Evolutionary conservation across 2,888 invertebrate genomes (phyloP), one percentile per base, ranked within the genome.

Genomic region (Cantharis flavilabris): DNA sequence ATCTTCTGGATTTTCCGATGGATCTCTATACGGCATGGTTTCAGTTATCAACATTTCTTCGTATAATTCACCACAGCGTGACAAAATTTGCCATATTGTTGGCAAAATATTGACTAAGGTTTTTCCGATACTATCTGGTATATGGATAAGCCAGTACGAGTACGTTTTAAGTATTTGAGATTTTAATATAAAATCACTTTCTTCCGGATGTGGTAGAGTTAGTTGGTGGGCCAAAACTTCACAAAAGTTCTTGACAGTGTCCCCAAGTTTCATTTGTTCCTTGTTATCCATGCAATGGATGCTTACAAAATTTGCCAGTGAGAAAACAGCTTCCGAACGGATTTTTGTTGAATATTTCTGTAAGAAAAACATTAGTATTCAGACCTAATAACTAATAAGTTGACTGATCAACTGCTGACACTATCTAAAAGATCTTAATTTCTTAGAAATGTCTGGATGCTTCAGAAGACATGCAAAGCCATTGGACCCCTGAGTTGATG

Each of bases 161-260:
- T 79, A 75, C 28, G 76, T 76, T 72, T 76, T 78, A 11, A 80
- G 62, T 13, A 81, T 79, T 69, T 80, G 75, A 3, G 77, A 74
- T 69, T 81, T 80, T 63, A 81, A 65, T 26, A 73, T 33, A 65
- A 80, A 81, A 67, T 81, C 81, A 65, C 80, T 80, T 73, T 80
- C 69, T 65, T 75, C 70, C 20, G 80, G 78, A 71, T 80, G 81
- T 5, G 81, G 80, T 69, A 80, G 71, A 63, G 72, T 69, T 28
- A 81, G 78, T 26, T 81, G 81, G 7, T 65, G 71, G n/a, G 70
- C 67, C 23, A 76, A 78, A 62, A 81, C 64, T 69, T 76, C 74
- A 30, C 77, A 80, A 70, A 81, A 78, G 23, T 77, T 74, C 62
- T 33, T 69, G 3, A 77, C 65, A 1, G 67, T 69, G 18, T 63